Percentiles rank a stretch among this genome's conserved stretches.
Conservation (phyloP, 2,888 invertebrate genomes). For the Busseola fusca region DNA sequence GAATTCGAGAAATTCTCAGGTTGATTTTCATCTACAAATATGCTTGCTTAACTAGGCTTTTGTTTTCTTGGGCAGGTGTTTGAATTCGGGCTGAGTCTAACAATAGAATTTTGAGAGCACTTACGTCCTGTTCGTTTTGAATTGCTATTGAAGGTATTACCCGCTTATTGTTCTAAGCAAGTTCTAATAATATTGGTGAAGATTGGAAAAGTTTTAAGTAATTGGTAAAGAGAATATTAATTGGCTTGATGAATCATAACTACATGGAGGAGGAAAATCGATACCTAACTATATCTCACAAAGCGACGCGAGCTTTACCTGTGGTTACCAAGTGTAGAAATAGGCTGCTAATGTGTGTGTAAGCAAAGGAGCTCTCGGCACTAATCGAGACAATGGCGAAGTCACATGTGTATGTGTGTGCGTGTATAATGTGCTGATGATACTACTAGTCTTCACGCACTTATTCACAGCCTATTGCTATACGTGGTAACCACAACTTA, state of each 20-base stretch:
- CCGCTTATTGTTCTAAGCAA: conserved; percentile 27
- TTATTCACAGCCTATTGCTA: neutral
- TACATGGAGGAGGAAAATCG: neutral
- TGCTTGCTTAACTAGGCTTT: conserved; percentile 25
- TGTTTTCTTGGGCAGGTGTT: conserved; percentile 42
- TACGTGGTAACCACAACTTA: neutral
- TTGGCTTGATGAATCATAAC: conserved; percentile 11
- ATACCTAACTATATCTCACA: neutral
- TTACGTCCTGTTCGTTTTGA: conserved; percentile 26
- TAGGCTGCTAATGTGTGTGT: neutral
- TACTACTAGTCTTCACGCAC: no score
- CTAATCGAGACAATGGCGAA: neutral
- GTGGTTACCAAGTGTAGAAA: neutral
- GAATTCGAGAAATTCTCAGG: conserved; percentile 24
- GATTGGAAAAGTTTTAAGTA: conserved; percentile 20
- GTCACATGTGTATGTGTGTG: neutral
- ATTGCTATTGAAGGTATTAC: conserved; percentile 5
- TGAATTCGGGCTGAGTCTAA: conserved; percentile 25
- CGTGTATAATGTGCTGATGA: no score
- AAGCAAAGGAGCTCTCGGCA: neutral
- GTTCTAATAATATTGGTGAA: conserved; percentile 19
- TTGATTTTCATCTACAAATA: conserved; percentile 7
- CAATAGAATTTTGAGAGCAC: conserved; percentile 36
- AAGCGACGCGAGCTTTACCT: neutral
- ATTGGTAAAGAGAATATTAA: conserved; percentile 3